A percentile compares a stretch with the other conserved stretches of the same genome.
Conservation (phyloP, 92 coral and sea anemone genomes). For the Zoanthus gigantus region DNA sequence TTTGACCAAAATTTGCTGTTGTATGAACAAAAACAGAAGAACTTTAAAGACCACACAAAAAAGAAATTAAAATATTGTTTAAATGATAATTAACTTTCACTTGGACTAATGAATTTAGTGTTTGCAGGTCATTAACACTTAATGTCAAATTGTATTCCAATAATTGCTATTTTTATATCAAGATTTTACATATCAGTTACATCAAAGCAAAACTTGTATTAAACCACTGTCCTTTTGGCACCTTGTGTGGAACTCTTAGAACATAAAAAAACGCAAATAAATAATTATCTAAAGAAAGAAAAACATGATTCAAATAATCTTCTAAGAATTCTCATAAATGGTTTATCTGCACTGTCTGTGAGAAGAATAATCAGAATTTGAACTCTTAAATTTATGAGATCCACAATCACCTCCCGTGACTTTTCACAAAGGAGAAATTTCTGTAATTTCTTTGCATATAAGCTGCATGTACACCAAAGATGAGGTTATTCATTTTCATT, state of each 20-base stretch:
- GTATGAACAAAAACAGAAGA: background rate
- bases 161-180: background rate
- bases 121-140: conserved; percentile 25
- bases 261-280: too few relatives aligned
- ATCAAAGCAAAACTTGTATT: background rate
- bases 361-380: too few relatives aligned
- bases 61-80: background rate
- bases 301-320: background rate
- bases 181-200: background rate
- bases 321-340: too few relatives aligned
- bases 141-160: background rate
- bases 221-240: background rate
- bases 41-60: background rate
- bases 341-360: too few relatives aligned
- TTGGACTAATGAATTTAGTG: background rate
- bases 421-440: too few relatives aligned
- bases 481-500: too few relatives aligned
- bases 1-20: background rate
- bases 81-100: background rate
- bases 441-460: too few relatives aligned
- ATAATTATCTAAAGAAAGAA: too few relatives aligned
- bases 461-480: too few relatives aligned
- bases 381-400: too few relatives aligned
- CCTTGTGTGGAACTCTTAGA: background rate
- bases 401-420: too few relatives aligned